Evolutionary conservation across 30 jellyfish, hydroid and myxozoan species (phyloP).

Genomic region (Nemopilema nomurai): DNA sequence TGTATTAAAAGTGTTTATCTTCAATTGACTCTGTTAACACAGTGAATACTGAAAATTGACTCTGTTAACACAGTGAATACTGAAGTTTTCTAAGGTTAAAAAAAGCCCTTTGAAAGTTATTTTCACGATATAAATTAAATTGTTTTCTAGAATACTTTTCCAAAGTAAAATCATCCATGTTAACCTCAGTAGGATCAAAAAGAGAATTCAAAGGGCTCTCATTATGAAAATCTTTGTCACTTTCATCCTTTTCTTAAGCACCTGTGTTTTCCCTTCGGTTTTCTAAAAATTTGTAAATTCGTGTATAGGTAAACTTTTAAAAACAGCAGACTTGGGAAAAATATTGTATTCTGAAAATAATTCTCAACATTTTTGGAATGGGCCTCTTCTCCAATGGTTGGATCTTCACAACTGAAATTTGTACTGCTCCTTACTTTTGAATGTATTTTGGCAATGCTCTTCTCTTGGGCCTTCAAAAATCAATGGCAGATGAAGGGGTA

Average conservation of each 20-base stretch:
- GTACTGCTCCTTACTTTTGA: conserved; percentile 23
- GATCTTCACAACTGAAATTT: not conserved
- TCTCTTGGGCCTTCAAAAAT: not conserved
- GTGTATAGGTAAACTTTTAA: conserved; percentile 10
- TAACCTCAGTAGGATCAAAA: not conserved
- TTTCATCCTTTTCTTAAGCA: not conserved
- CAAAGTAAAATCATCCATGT: not conserved
- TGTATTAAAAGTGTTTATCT: not conserved
- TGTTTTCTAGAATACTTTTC: not conserved
- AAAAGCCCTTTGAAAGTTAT: not conserved
- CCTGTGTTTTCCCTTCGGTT: not conserved
- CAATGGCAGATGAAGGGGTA: conserved; percentile 16
- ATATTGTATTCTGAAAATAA: not conserved
- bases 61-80: no score
- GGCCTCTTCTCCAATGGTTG: not conserved
- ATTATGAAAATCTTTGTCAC: conserved; percentile 17
- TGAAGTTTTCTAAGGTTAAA: not conserved
- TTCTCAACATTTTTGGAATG: not conserved
- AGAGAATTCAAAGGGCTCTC: conserved; percentile 1
- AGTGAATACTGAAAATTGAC: not conserved
- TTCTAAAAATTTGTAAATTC: not conserved
- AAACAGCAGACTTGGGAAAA: conserved; percentile 14
- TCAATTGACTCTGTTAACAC: not conserved
- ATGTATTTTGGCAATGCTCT: conserved; percentile 1
- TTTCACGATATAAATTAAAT: not conserved